Evolutionary conservation across 2,797 vertebrate genomes (phyloP), one percentile per base, ranked within the genome.

Genomic region (Xenops minutus): DNA sequence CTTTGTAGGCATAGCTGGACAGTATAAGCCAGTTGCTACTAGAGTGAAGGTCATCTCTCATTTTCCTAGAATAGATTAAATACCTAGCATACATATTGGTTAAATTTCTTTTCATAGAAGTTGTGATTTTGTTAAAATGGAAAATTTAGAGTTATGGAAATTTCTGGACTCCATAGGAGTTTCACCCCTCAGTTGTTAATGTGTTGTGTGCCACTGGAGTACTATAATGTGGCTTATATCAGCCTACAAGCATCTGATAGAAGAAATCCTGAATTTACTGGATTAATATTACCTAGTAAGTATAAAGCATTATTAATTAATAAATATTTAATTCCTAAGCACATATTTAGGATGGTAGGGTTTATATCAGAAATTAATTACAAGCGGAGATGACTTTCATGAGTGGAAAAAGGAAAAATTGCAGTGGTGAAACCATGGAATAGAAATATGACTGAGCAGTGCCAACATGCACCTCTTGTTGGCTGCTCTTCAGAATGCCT

Each of bases 1-100:
- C 95, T 96, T 94, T 97, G 82, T 94, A 51, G 91, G 76, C 97
- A 97, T 97, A 98, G 93, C 92, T 96, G 87, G 79, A 52, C 89
- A 82, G 93, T 95, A 61, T 94, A 90, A 71, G 80, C 96, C 79
- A 97, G 96, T 97, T 97, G 95, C 97, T 97, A 62, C 69, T 98
- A 96, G 97, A 95, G 96, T 97, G 92, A 98, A 98, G 98, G 98
- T 98, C 96, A 89, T 96, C 98, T 98, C 97, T 98, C 98, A 94
- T 98, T 98, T 97, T 98, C 98, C 97, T 92, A 69, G 98, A 98
- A 98, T 98, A 98, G 98, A 97, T 98, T 93, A 76, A 97, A 96
- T 95, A 94, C 93, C 74, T 89, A 72, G 82, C 92, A 92, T 96
- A 80, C 68, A 39, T 67, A 63, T 79, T 96, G 91, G 84, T 81